Conservation (phyloP, 2,113 vertebrate species). For the Paracyprichromis sp. region DNA sequence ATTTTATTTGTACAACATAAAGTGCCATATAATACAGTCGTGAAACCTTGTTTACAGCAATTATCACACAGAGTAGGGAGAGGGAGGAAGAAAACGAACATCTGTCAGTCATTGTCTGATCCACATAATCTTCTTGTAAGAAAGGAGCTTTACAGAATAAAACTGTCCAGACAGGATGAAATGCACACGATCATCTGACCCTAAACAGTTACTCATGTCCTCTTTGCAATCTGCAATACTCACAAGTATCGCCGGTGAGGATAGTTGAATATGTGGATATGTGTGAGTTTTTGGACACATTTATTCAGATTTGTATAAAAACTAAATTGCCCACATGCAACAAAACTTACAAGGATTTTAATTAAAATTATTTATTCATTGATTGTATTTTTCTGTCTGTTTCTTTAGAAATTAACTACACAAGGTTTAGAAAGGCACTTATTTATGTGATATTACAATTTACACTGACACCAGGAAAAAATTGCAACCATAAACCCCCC, state of each 20-base stretch:
- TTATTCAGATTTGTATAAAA: neutral
- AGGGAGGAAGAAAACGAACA: neutral
- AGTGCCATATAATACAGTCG: neutral
- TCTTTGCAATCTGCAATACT: neutral
- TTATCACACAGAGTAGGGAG: neutral
- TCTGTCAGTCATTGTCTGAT: slow-evolving; percentile 67
- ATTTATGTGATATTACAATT: neutral
- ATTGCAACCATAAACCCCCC: neutral
- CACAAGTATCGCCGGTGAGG: neutral
- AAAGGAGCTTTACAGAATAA: slow-evolving; percentile 58
- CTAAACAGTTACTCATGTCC: neutral
- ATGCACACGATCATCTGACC: slow-evolving; percentile 23
- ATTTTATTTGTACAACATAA: neutral
- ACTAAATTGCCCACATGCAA: neutral
- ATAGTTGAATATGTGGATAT: neutral
- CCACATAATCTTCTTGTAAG: slow-evolving; percentile 71
- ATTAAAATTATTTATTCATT: neutral
- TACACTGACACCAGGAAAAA: neutral
- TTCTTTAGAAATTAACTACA: neutral
- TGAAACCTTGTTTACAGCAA: neutral
- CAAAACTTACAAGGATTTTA: neutral
- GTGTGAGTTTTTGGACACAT: neutral
- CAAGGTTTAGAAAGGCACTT: neutral
- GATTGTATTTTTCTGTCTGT: neutral
- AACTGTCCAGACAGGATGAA: slow-evolving; percentile 39